phyloP scores from a whole-genome alignment of 1,140 invertebrate species.

The Trissolcus basalis region DNA sequence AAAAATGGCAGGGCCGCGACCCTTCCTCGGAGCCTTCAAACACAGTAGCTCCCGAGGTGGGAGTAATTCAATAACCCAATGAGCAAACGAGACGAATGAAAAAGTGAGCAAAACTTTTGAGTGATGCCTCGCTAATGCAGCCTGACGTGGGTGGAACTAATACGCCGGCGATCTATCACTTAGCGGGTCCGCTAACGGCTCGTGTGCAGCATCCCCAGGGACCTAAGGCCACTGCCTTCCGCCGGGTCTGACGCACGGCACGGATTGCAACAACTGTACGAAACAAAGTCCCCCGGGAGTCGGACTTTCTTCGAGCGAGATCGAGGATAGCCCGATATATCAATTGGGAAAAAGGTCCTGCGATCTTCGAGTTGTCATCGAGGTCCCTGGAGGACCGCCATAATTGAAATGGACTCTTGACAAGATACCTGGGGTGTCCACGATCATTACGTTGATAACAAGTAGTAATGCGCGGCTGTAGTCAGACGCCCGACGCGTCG shows the following conservation, averaged over 20 bases:
- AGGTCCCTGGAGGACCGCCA: constrained; percentile 47
- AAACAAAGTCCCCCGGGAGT: constrained; percentile 29
- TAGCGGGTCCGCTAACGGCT: constrained; percentile 25
- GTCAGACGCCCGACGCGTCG: not conserved
- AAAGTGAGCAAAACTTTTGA: constrained; percentile 42
- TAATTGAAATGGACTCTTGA: constrained; percentile 64
- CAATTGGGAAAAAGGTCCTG: constrained; percentile 59
- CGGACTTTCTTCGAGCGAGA: constrained; percentile 23
- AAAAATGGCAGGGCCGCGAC: constrained; percentile 6
- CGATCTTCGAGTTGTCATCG: constrained; percentile 39
- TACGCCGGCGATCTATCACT: constrained; percentile 60
- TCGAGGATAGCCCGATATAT: constrained; percentile 61
- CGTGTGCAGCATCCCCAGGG: constrained; percentile 57
- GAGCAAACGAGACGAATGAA: constrained; percentile 26
- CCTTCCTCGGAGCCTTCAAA: constrained; percentile 1
- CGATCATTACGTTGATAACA: constrained; percentile 36
- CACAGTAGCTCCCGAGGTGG: not conserved
- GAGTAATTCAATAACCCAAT: constrained; percentile 39
- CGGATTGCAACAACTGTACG: constrained; percentile 68
- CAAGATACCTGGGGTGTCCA: constrained; percentile 25
- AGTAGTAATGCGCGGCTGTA: constrained; percentile 20
- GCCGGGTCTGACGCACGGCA: constrained; percentile 63
- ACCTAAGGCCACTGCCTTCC: constrained; percentile 63
- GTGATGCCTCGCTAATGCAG: constrained; percentile 25
- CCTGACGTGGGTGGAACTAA: constrained; percentile 33